phyloP scores from a whole-genome alignment of 2,113 vertebrate species.

The Actenoides lindsayi region DNA sequence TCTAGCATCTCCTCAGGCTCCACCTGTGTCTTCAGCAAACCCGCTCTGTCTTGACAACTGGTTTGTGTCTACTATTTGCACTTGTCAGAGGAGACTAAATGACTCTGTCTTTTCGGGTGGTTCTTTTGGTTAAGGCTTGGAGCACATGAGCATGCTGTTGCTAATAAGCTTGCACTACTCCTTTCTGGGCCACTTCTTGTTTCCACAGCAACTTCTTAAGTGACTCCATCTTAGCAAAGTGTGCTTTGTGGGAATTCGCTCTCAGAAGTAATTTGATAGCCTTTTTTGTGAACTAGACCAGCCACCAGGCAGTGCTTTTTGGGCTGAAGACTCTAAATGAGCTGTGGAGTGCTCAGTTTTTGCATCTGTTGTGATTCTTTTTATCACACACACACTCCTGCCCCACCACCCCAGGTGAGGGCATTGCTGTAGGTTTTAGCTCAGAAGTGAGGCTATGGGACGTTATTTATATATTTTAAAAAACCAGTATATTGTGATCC shows the following conservation, averaged over 20 bases:
- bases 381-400: too few species aligned
- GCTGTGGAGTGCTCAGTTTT: background rate
- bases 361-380: background rate
- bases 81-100: accelerated
- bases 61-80: background rate
- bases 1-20: background rate
- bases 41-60: background rate
- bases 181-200: background rate
- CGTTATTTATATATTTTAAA: background rate
- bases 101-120: background rate
- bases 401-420: background rate
- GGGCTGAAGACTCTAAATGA: slow-evolving; percentile 23
- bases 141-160: background rate
- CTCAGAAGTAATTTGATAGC: background rate
- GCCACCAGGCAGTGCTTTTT: background rate
- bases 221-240: slow-evolving; percentile 35
- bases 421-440: background rate
- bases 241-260: background rate
- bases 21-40: background rate
- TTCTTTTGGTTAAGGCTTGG: background rate
- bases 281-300: background rate
- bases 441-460: background rate
- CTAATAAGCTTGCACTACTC: background rate
- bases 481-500: background rate
- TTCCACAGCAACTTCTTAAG: background rate